phyloP scores from a whole-genome alignment of 2,797 vertebrate genomes.

The Meda fulgida region DNA sequence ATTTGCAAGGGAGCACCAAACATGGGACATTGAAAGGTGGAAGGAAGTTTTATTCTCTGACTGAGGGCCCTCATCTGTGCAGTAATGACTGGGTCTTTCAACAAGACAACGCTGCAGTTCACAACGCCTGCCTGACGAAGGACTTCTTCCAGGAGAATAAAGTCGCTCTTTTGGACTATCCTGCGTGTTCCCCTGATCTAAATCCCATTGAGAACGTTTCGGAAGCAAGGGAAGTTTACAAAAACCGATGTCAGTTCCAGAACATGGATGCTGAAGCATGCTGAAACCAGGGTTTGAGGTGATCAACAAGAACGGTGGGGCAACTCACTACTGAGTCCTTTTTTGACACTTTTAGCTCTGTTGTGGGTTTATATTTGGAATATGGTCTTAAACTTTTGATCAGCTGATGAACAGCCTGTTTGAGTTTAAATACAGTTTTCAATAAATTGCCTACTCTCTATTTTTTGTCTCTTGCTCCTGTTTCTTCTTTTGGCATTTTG shows the following conservation, averaged over 20 bases:
- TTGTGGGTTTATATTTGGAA: neutral
- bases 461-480: neutral
- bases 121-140: no score
- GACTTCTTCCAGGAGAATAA: neutral
- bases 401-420: neutral
- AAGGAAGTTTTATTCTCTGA: no score
- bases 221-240: neutral
- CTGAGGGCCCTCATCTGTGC: no score
- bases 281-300: no score
- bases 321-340: no score
- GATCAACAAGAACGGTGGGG: no score
- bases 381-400: neutral
- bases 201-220: neutral
- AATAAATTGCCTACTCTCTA: neutral
- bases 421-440: neutral
- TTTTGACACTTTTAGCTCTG: no score
- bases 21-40: no score
- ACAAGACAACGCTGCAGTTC: no score
- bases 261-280: neutral
- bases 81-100: no score
- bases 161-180: neutral
- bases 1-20: no score
- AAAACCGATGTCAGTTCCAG: neutral
- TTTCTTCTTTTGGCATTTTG: neutral
- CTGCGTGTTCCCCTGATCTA: neutral